Percentiles rank a stretch among this genome's conserved stretches.
Conservation (phyloP, 64 coral and sea anemone species). For the Montipora foliosa region DNA sequence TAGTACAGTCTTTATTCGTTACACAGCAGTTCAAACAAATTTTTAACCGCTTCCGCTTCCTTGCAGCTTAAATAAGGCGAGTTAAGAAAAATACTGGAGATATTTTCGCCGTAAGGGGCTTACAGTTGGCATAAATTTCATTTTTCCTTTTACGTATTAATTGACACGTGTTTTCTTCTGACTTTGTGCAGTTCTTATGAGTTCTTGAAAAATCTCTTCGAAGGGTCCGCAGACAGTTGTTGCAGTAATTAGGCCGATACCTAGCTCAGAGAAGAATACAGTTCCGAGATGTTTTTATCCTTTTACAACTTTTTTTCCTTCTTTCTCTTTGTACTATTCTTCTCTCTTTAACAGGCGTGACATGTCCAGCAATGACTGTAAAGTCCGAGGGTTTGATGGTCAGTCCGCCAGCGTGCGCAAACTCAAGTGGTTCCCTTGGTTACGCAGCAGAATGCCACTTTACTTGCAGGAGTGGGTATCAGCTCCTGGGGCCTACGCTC, state of each 20-base stretch:
- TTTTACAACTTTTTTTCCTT: not conserved
- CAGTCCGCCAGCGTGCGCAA: slow-evolving; percentile 1
- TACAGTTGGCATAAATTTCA: not conserved
- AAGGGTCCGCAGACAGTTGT: not conserved
- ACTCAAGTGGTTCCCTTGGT: slow-evolving; percentile 1
- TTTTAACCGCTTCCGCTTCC: too few relatives aligned
- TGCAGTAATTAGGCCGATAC: not conserved
- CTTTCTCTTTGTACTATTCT: not conserved
- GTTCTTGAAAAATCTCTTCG: not conserved
- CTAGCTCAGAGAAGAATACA: not conserved
- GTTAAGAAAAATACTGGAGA: too few relatives aligned
- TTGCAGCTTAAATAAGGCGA: too few relatives aligned
- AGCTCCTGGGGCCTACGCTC: slow-evolving; percentile 18
- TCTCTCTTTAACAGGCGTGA: slow-evolving; percentile 1
- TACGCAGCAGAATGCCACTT: slow-evolving; percentile 39
- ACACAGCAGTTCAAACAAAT: too few relatives aligned
- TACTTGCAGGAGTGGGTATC: slow-evolving; percentile 39
- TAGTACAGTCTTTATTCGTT: too few relatives aligned
- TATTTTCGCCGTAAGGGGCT: too few relatives aligned
- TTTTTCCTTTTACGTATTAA: not conserved
- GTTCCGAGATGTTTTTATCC: not conserved
- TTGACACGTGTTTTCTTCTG: not conserved
- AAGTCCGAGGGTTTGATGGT: slow-evolving; percentile 35
- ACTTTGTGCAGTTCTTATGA: not conserved
- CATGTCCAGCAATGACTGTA: slow-evolving; percentile 18